Percentiles rank a stretch among this genome's conserved stretches.
Conservation (phyloP, 2,113 vertebrate genomes). For the Anarrhichthys ocellatus region DNA sequence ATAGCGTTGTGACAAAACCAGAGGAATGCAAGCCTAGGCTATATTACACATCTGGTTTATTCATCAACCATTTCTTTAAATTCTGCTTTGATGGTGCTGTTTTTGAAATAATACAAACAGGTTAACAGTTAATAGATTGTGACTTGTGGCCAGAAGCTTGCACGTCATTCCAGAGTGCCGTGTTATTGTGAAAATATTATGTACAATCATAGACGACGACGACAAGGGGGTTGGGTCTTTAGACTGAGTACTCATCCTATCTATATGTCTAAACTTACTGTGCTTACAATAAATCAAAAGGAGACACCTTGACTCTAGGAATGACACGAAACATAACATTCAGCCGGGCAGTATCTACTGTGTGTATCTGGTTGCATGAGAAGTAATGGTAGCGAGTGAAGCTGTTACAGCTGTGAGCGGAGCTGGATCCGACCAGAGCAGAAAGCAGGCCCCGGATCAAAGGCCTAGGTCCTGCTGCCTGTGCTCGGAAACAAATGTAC, state of each 20-base stretch:
- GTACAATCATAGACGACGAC: too few relatives aligned
- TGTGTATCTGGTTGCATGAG: constrained; percentile 7
- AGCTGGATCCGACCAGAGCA: constrained; percentile 3
- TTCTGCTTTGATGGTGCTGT: too few relatives aligned
- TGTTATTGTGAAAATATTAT: too few relatives aligned
- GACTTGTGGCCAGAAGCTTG: too few relatives aligned
- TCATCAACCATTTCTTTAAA: too few relatives aligned
- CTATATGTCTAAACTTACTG: neutral
- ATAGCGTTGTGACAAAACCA: too few relatives aligned
- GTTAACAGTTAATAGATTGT: too few relatives aligned
- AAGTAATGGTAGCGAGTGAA: neutral
- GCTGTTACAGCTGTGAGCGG: constrained; percentile 8
- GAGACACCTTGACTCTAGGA: neutral
- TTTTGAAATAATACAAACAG: too few relatives aligned
- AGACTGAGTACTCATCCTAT: neutral
- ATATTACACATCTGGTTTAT: too few relatives aligned
- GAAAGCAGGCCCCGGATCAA: constrained; percentile 26
- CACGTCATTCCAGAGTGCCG: too few relatives aligned
- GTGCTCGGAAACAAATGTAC: constrained; percentile 28
- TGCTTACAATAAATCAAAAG: neutral
- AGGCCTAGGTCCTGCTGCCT: constrained; percentile 12
- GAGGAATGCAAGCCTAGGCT: too few relatives aligned
- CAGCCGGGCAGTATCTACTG: neutral
- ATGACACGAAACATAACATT: neutral
- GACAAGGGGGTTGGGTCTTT: too few relatives aligned